Evolutionary conservation across 2,113 vertebrate genomes (phyloP).

Genomic region (Pomatostomus ruficeps): DNA sequence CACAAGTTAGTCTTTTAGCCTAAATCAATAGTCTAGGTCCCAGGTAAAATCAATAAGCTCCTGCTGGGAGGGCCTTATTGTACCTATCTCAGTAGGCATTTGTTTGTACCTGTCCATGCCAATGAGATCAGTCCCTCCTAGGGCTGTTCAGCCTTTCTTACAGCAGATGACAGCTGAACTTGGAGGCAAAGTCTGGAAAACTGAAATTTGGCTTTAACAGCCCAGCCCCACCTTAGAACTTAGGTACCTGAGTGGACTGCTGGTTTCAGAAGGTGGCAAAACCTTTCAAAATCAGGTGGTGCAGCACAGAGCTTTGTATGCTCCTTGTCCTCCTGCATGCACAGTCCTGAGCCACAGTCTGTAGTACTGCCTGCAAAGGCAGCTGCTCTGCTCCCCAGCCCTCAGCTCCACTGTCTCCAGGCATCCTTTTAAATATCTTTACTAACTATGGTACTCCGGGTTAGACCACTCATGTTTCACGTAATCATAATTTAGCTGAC

Average conservation of each 20-base stretch:
- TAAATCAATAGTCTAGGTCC: neutral
- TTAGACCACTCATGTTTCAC: neutral
- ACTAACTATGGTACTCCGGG: neutral
- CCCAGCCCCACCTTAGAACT: neutral
- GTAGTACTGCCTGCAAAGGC: neutral
- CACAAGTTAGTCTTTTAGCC: neutral
- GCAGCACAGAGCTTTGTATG: neutral
- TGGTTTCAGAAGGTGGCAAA: neutral
- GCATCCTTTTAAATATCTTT: neutral
- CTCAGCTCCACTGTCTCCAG: neutral
- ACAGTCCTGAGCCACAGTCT: neutral
- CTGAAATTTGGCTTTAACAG: neutral
- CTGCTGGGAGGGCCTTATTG: neutral
- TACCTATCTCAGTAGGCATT: neutral
- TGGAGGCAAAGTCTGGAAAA: neutral
- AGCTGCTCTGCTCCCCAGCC: neutral
- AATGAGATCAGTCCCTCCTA: neutral
- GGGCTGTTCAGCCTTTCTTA: neutral
- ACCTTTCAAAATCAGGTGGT: neutral
- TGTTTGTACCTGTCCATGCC: accelerated
- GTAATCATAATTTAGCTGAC: neutral
- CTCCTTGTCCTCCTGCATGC: neutral
- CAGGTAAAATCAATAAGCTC: neutral
- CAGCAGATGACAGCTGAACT: neutral
- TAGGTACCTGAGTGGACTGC: neutral